Conservation (phyloP, 1,140 invertebrate species). For the Nasonia longicornis region DNA sequence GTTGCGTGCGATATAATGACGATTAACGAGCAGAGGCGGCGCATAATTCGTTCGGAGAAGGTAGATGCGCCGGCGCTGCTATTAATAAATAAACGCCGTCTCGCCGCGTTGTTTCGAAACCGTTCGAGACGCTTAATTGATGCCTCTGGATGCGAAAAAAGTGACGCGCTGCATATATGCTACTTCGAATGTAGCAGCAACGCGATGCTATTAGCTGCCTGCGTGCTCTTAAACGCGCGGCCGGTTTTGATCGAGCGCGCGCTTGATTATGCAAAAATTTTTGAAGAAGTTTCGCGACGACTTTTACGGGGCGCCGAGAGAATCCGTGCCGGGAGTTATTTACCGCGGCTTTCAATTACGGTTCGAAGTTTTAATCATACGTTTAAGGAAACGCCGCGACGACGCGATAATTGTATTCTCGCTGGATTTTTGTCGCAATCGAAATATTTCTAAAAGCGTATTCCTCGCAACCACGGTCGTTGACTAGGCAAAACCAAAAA, state of each 20-base stretch:
- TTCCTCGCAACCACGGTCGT: too few species aligned
- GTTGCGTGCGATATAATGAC: conserved; percentile 7
- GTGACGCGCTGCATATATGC: neutral
- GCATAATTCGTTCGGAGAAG: conserved; percentile 10
- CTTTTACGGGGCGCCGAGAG: neutral
- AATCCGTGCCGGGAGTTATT: neutral
- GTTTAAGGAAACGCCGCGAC: too few species aligned
- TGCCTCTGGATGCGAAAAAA: neutral
- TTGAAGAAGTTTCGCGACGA: neutral
- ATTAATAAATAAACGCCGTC: conserved; percentile 1
- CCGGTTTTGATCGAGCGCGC: neutral
- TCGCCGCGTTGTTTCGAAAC: neutral
- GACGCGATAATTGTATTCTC: too few species aligned
- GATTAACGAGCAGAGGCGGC: neutral
- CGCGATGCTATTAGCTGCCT: neutral
- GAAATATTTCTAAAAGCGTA: too few species aligned
- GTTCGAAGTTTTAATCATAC: neutral
- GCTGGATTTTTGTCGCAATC: too few species aligned
- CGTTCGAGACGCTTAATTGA: conserved; percentile 1
- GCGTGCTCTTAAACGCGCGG: neutral
- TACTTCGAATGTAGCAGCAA: neutral
- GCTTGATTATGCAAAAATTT: neutral
- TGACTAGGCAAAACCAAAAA: neutral
- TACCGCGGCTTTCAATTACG: neutral
- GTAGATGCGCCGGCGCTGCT: neutral